Evolutionary conservation across 2,113 vertebrate genomes (phyloP).

Genomic region (Aplodontia rufa): DNA sequence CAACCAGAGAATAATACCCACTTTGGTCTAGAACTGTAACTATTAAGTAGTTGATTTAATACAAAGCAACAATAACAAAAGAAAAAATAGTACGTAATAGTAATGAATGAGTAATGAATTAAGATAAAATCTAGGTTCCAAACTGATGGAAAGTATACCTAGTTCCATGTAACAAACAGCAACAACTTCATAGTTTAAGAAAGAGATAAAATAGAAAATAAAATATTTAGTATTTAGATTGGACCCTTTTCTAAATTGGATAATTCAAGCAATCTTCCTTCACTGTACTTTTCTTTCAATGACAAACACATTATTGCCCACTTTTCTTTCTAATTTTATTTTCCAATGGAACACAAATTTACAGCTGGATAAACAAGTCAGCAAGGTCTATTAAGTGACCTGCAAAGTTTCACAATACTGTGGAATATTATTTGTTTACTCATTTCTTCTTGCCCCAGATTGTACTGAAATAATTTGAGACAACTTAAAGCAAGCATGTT

Average conservation of each 20-base stretch:
- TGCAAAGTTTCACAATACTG: neutral
- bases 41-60: constrained; percentile 33
- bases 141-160: neutral
- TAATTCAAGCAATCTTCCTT: neutral
- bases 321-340: neutral
- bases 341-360: neutral
- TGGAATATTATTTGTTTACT: neutral
- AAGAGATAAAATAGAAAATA: neutral
- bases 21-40: neutral
- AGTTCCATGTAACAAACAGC: constrained; percentile 16
- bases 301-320: neutral
- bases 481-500: neutral
- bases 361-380: neutral
- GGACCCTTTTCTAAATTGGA: neutral
- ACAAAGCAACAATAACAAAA: neutral
- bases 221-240: neutral
- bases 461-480: neutral
- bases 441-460: neutral
- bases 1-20: neutral
- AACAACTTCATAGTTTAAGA: neutral
- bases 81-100: neutral
- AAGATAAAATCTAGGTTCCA: neutral
- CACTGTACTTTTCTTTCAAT: neutral
- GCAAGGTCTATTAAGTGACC: neutral
- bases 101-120: neutral